phyloP scores from a whole-genome alignment of 2,113 vertebrate species.

The Cyphomyrus discorhynchus region DNA sequence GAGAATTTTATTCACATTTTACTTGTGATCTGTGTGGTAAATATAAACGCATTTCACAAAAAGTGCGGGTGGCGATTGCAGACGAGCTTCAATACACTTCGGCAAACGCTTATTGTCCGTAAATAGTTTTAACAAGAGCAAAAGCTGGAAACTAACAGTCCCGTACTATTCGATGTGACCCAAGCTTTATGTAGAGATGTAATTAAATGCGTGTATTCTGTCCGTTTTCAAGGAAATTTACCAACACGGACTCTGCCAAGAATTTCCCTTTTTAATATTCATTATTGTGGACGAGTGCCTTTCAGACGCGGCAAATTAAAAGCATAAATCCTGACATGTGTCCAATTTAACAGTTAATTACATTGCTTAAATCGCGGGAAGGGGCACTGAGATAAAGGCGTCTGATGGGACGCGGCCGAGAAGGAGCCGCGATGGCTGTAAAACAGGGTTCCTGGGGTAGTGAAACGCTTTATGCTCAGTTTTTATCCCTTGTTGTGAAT shows the following conservation, averaged over 20 bases:
- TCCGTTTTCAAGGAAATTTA: neutral
- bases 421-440: neutral
- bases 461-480: neutral
- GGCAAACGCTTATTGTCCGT: neutral
- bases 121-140: neutral
- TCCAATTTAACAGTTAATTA: constrained; percentile 59
- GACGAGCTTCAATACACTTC: neutral
- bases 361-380: constrained; percentile 30
- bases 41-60: neutral
- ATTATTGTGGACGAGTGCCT: constrained; percentile 22
- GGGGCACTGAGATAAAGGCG: neutral
- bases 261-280: neutral
- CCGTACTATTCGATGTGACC: neutral
- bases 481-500: neutral
- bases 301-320: constrained; percentile 24
- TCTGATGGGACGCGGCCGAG: neutral
- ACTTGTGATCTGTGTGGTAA: neutral
- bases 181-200: neutral
- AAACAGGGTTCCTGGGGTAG: neutral
- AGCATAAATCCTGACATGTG: constrained; percentile 61
- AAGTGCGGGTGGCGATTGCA: neutral
- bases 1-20: neutral
- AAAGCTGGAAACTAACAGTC: neutral
- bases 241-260: neutral
- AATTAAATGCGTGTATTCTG: neutral